Evolutionary conservation across 1,140 invertebrate genomes (phyloP).

Genomic region (Littorina saxatilis): DNA sequence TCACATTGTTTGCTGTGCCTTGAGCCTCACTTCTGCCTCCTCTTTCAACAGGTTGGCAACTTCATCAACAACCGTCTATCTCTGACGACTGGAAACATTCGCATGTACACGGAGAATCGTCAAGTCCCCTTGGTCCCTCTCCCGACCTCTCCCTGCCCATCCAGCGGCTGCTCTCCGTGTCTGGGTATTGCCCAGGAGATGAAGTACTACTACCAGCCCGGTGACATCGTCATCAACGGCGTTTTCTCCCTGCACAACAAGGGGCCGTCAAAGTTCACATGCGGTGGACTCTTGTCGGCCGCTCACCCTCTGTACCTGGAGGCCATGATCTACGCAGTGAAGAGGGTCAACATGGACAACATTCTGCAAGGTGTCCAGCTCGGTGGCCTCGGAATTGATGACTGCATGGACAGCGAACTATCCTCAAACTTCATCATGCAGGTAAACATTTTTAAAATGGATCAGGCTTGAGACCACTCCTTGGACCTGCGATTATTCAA

Average conservation of each 20-base stretch:
- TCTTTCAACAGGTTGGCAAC: constrained; percentile 59
- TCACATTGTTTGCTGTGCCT: no score
- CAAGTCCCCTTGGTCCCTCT: constrained; percentile 39
- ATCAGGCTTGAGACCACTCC: no score
- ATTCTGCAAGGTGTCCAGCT: constrained; percentile 80
- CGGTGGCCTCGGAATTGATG: constrained; percentile 76
- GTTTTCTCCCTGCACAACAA: constrained; percentile 63
- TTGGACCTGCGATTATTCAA: no score
- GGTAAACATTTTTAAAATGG: constrained; percentile 16
- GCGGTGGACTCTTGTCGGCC: constrained; percentile 53
- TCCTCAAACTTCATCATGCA: constrained; percentile 49
- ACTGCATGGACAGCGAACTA: constrained; percentile 57
- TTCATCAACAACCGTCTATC: constrained; percentile 55
- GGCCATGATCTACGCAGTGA: constrained; percentile 88
- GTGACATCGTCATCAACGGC: constrained; percentile 67
- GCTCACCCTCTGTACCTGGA: constrained; percentile 82
- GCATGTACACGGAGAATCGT: constrained; percentile 62
- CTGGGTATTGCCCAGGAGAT: constrained; percentile 46
- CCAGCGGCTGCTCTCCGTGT: constrained; percentile 55
- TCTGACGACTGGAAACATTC: constrained; percentile 50
- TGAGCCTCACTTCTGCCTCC: no score
- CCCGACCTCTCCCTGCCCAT: constrained; percentile 59
- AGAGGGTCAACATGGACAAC: constrained; percentile 81
- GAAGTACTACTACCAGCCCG: constrained; percentile 61
- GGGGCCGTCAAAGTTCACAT: constrained; percentile 52